Evolutionary conservation across 2,888 invertebrate genomes (phyloP).

Genomic region (Physocephala rufipes): DNA sequence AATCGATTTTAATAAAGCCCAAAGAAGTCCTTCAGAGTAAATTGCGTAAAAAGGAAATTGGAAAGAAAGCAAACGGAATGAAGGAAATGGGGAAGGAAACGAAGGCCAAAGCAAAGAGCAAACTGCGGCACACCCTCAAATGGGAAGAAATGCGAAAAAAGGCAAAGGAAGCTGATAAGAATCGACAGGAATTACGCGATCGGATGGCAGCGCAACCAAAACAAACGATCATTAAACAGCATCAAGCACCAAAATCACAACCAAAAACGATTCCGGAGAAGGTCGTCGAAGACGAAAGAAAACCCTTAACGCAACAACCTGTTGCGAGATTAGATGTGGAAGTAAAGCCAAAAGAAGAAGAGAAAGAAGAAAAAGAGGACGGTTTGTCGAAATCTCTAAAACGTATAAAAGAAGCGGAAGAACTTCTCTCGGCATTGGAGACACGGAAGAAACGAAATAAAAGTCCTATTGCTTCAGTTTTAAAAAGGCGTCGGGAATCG

Average conservation of each 20-base stretch:
- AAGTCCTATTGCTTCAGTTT: too few species aligned
- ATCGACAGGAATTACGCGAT: background rate
- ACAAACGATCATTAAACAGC: too few species aligned
- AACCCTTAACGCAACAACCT: background rate
- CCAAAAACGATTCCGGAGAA: background rate
- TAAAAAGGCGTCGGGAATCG: too few species aligned
- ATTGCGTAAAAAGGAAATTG: conserved; percentile 9
- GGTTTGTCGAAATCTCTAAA: background rate
- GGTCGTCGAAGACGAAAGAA: background rate
- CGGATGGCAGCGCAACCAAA: background rate
- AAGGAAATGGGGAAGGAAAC: background rate
- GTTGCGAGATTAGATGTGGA: background rate
- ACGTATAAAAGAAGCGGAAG: conserved; percentile 1
- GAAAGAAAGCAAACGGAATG: background rate
- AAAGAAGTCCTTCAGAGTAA: background rate
- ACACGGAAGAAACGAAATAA: conserved; percentile 3
- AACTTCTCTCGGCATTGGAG: conserved; percentile 8
- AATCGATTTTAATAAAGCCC: background rate
- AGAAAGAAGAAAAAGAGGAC: background rate
- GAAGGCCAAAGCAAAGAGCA: background rate
- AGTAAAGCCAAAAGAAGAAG: conserved; percentile 3
- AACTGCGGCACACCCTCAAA: background rate
- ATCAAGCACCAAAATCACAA: too few species aligned
- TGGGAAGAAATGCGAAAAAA: conserved; percentile 14
- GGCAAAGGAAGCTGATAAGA: background rate